Conservation (phyloP, 2,797 vertebrate species). For the Tinamus major region DNA sequence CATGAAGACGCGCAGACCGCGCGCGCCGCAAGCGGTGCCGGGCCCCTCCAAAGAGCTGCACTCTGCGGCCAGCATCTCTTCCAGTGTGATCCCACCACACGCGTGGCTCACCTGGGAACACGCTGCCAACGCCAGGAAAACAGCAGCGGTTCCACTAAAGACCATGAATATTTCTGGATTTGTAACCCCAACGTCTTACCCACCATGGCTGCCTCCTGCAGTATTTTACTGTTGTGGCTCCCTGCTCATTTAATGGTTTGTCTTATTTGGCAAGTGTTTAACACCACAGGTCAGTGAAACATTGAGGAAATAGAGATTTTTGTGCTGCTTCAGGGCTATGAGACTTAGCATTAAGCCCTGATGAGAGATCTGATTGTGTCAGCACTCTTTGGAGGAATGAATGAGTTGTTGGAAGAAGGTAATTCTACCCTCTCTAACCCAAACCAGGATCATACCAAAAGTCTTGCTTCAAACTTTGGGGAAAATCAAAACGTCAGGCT, state of each 20-base stretch:
- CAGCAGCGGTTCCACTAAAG: neutral
- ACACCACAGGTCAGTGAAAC: neutral
- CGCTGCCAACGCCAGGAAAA: neutral
- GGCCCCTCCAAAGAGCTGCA: neutral
- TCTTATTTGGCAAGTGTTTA: slow-evolving; percentile 45
- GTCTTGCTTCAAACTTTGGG: slow-evolving; percentile 34
- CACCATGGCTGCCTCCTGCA: slow-evolving; percentile 13
- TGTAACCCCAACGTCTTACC: slow-evolving; percentile 14
- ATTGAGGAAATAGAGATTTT: slow-evolving; percentile 47
- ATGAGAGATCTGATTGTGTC: slow-evolving; percentile 50
- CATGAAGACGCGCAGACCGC: fast-evolving
- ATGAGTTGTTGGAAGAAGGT: slow-evolving; percentile 56
- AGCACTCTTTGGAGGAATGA: slow-evolving; percentile 49
- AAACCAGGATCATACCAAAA: slow-evolving; percentile 39
- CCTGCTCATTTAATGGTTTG: slow-evolving; percentile 31
- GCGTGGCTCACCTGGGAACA: fast-evolving
- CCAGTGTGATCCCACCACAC: neutral
- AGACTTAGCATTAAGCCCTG: slow-evolving; percentile 35
- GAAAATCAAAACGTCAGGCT: slow-evolving; percentile 63
- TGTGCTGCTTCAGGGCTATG: slow-evolving; percentile 41
- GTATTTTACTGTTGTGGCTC: slow-evolving; percentile 56
- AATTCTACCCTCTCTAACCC: slow-evolving; percentile 49
- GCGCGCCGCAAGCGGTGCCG: neutral
- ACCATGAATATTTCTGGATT: slow-evolving; percentile 34
- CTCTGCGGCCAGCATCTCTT: fast-evolving